Evolutionary conservation across 2,888 invertebrate species (phyloP).

Genomic region (Drosophila merina): DNA sequence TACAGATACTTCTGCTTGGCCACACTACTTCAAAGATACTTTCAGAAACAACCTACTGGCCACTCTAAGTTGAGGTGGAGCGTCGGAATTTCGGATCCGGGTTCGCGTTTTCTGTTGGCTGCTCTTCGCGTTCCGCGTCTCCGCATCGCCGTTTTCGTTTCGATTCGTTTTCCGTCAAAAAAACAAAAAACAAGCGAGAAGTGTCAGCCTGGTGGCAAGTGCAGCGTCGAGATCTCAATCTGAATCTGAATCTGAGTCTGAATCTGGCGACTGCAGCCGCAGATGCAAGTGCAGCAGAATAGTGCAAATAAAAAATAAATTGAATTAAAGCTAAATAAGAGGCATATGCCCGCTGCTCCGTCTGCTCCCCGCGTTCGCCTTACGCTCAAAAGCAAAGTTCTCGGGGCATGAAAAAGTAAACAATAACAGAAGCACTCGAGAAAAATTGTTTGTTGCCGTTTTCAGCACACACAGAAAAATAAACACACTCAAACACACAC

Average conservation of each 20-base stretch:
- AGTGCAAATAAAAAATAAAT: slow-evolving; percentile 74
- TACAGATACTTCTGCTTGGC: too few relatives aligned
- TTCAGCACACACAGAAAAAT: slow-evolving; percentile 3
- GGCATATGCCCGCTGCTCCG: background rate
- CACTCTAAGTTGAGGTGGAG: slow-evolving; percentile 40
- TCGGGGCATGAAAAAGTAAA: slow-evolving; percentile 25
- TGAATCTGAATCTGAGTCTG: slow-evolving; percentile 1
- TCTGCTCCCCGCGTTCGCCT: background rate
- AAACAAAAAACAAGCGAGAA: slow-evolving; percentile 55
- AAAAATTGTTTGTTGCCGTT: slow-evolving; percentile 13
- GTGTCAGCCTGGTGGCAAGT: slow-evolving; percentile 40
- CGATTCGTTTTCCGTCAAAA: slow-evolving; percentile 58
- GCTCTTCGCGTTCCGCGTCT: slow-evolving; percentile 17
- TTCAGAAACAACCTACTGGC: background rate
- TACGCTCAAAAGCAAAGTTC: slow-evolving; percentile 50
- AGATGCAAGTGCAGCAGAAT: slow-evolving; percentile 29
- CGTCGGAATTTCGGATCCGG: slow-evolving; percentile 2
- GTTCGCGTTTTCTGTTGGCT: slow-evolving; percentile 11
- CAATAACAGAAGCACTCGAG: slow-evolving; percentile 55
- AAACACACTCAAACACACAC: slow-evolving; percentile 4
- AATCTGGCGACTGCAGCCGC: slow-evolving; percentile 14
- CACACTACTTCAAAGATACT: too few relatives aligned
- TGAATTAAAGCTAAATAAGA: slow-evolving; percentile 56
- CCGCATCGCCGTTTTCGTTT: slow-evolving; percentile 51
- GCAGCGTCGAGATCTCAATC: slow-evolving; percentile 18